These are phyloP conservation scores for Echinops telfairi DNA, from an alignment of 2,113 vertebrate genomes.

Conservation along the genomic window DNA sequence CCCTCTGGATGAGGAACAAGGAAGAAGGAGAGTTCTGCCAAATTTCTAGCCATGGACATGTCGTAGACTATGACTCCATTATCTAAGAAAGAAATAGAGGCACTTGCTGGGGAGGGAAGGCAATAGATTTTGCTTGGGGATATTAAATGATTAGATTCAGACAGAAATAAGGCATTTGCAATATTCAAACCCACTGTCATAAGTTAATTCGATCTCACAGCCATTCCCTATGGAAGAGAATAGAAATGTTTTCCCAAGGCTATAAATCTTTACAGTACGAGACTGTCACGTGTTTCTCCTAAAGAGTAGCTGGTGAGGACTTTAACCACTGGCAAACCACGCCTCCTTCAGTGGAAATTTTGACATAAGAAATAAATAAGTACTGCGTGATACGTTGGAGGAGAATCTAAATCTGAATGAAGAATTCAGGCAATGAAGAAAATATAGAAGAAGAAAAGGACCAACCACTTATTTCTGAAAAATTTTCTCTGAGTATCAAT, in stretches of 20 bases:
- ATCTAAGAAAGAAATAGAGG: background rate
- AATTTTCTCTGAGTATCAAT: background rate
- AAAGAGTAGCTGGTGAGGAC: no score
- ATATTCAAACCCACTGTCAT: no score
- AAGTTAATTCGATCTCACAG: no score
- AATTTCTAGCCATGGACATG: background rate
- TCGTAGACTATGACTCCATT: background rate
- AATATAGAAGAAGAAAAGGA: background rate
- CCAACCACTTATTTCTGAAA: background rate
- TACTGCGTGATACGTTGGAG: background rate
- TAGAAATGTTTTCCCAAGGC: no score
- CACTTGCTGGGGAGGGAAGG: background rate
- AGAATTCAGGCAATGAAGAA: slow-evolving; percentile 17
- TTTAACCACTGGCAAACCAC: no score
- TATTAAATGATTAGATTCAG: background rate
- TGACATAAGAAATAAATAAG: slow-evolving; percentile 17
- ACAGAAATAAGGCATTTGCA: background rate
- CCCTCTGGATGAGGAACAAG: background rate
- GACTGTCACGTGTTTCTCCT: no score
- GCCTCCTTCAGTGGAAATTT: background rate
- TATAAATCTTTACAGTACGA: no score
- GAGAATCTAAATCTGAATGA: background rate
- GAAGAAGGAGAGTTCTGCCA: background rate
- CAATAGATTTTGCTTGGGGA: background rate
- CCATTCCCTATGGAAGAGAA: no score